Percentiles rank a stretch among this genome's conserved stretches.
phyloP scores from a whole-genome alignment of 2,888 invertebrate genomes.

The Elysia crispata region DNA sequence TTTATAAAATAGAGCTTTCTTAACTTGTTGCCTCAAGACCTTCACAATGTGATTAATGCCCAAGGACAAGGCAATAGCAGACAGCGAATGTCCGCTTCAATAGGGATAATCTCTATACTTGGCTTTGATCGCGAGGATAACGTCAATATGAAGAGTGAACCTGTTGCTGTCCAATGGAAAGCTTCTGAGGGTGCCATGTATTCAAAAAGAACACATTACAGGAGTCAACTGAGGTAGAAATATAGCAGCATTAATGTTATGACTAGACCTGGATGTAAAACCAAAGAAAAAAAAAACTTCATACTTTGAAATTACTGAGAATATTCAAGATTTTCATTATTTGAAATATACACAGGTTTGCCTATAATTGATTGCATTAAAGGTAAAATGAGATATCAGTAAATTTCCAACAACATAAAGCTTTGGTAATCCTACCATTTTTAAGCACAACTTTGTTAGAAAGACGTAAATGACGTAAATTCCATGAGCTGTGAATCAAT shows the following conservation, averaged over 20 bases:
- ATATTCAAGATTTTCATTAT: too few relatives aligned
- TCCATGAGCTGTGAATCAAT: too few relatives aligned
- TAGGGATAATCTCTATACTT: slow-evolving; percentile 37
- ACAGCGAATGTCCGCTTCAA: slow-evolving; percentile 22
- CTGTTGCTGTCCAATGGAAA: slow-evolving; percentile 48
- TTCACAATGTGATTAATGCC: slow-evolving; percentile 27
- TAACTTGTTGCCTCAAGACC: slow-evolving; percentile 33
- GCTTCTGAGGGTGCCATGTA: slow-evolving; percentile 46
- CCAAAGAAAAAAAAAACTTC: too few relatives aligned
- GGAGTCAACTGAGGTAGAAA: slow-evolving; percentile 68
- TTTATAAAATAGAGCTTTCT: too few relatives aligned
- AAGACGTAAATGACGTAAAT: too few relatives aligned
- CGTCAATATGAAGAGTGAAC: slow-evolving; percentile 44
- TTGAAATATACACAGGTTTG: too few relatives aligned
- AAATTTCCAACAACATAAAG: too few relatives aligned
- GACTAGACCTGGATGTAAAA: not conserved
- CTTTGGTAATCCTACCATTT: too few relatives aligned
- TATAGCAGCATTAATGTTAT: not conserved
- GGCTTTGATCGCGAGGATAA: slow-evolving; percentile 37
- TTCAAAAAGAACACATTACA: slow-evolving; percentile 58
- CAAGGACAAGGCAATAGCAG: slow-evolving; percentile 36
- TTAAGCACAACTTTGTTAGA: too few relatives aligned
- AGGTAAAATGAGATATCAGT: too few relatives aligned
- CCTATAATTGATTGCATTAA: too few relatives aligned
- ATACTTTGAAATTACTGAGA: too few relatives aligned